Conservation (phyloP, 2,888 invertebrate species). For the Calameuta pallipes region DNA sequence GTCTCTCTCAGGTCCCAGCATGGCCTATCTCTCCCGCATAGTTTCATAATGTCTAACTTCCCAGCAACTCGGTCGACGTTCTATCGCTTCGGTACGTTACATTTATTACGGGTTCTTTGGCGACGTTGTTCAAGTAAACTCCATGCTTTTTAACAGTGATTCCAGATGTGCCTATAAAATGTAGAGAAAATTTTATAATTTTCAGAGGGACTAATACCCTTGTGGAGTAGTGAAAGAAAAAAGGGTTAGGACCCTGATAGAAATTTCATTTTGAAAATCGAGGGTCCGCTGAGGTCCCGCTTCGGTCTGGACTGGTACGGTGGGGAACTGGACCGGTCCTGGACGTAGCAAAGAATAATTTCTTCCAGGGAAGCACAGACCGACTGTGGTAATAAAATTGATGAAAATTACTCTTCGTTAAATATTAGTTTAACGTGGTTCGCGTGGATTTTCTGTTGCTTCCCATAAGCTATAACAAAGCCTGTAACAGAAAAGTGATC, state of each 20-base stretch:
- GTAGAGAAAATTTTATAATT: background rate
- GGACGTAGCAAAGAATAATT: too few species aligned
- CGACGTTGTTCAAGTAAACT: background rate
- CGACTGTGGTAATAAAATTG: background rate
- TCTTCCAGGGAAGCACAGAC: too few species aligned
- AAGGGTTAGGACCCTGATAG: background rate
- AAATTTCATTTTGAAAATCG: background rate
- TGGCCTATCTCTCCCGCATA: conserved; percentile 2
- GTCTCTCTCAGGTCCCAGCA: background rate
- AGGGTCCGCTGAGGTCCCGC: background rate
- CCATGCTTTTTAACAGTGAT: background rate
- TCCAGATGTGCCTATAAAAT: background rate
- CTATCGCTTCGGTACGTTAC: conserved; percentile 30
- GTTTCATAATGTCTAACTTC: conserved; percentile 2
- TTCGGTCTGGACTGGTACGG: background rate
- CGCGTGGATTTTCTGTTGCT: background rate
- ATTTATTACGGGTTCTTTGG: conserved; percentile 15
- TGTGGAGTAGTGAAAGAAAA: background rate
- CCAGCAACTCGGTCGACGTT: background rate
- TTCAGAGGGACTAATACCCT: background rate
- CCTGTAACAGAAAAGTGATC: background rate
- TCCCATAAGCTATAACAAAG: background rate
- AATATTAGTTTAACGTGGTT: background rate
- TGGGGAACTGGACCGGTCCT: background rate
- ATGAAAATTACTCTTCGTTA: background rate